Conservation (phyloP, 2,888 invertebrate species). For the Caradrina kadenii region DNA sequence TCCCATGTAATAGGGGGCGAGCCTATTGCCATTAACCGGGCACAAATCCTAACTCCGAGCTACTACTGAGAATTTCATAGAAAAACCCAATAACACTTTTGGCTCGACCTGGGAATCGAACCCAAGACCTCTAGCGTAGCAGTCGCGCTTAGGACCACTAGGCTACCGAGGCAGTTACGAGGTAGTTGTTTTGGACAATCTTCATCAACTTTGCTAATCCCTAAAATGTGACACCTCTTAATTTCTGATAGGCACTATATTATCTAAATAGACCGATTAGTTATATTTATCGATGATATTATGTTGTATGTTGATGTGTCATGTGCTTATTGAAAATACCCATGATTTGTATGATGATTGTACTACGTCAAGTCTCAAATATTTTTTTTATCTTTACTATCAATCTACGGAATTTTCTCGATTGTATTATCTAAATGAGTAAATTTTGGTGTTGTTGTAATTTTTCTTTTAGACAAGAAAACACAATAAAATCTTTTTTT, state of each 20-base stretch:
- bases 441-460: background rate
- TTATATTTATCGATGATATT: conserved; percentile 25
- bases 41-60: too few species aligned
- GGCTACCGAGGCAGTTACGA: too few species aligned
- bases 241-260: background rate
- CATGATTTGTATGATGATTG: conserved; percentile 11
- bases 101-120: too few species aligned
- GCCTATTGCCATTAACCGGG: too few species aligned
- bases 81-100: too few species aligned
- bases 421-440: background rate
- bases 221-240: background rate
- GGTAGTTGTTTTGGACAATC: too few species aligned
- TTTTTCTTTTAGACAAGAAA: background rate
- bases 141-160: too few species aligned
- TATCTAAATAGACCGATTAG: conserved; percentile 37
- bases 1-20: too few species aligned
- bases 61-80: too few species aligned
- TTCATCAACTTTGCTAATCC: background rate
- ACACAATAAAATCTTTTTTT: background rate
- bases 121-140: too few species aligned
- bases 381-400: conserved; percentile 24
- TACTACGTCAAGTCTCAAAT: conserved; percentile 15
- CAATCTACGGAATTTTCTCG: background rate
- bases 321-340: conserved; percentile 16
- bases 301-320: background rate